phyloP scores from a whole-genome alignment of 1,140 invertebrate species.

The Schlechtendalia chinensis region DNA sequence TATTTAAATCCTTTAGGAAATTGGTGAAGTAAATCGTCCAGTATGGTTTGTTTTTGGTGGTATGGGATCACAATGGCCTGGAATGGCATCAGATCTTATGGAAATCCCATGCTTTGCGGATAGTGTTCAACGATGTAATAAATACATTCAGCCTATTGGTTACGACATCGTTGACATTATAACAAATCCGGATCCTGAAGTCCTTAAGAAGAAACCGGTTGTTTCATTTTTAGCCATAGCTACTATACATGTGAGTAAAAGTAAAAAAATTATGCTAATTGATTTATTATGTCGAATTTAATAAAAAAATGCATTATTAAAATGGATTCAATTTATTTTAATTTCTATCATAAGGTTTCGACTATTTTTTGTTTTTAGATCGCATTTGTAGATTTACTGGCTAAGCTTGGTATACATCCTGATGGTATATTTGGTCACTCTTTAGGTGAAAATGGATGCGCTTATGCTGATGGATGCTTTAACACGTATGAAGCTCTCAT shows the following conservation, averaged over 20 bases:
- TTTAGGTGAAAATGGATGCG: constrained; percentile 80
- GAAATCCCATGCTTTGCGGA: constrained; percentile 65
- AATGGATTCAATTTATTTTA: too few species aligned
- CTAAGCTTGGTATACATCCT: constrained; percentile 68
- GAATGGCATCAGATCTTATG: constrained; percentile 66
- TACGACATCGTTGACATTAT: constrained; percentile 65
- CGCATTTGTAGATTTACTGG: constrained; percentile 76
- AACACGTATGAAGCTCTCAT: constrained; percentile 80
- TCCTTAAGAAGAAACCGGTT: constrained; percentile 62
- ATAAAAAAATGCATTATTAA: not conserved
- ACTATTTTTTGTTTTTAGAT: constrained; percentile 61
- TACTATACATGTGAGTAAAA: constrained; percentile 69
- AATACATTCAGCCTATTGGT: constrained; percentile 61
- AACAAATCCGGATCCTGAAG: constrained; percentile 60
- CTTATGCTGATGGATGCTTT: constrained; percentile 82
- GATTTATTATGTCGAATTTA: not conserved
- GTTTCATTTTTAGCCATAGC: constrained; percentile 67
- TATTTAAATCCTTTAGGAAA: constrained; percentile 49
- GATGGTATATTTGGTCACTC: constrained; percentile 86
- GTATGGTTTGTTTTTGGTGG: constrained; percentile 70
- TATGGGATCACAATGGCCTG: constrained; percentile 71
- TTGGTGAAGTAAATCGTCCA: constrained; percentile 55
- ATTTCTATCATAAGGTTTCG: not conserved
- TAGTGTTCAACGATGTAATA: constrained; percentile 63
- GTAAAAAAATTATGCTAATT: not conserved